Percentiles rank a stretch among this genome's conserved stretches.
Conservation (phyloP, 1,140 invertebrate genomes). For the Drosophila obscura region DNA sequence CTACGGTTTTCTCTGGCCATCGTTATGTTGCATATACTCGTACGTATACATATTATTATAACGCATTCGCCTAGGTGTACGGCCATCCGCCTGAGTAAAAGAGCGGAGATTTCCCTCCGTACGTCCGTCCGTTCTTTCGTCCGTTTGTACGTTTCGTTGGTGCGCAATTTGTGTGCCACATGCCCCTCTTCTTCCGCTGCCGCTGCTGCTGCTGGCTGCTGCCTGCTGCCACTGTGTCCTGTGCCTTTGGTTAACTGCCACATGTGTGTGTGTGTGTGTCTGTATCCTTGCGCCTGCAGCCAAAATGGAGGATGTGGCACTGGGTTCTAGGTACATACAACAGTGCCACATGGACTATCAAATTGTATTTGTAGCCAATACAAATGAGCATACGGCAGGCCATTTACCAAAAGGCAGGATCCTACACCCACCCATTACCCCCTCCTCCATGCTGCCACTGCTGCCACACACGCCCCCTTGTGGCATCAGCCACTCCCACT, state of each 20-base stretch:
- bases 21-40: constrained; percentile 51
- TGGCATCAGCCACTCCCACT: neutral
- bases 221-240: constrained; percentile 2
- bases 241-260: constrained; percentile 56
- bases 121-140: neutral
- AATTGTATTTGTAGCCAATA: constrained; percentile 82
- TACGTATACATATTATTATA: constrained; percentile 80
- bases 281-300: constrained; percentile 66
- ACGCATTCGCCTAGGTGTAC: constrained; percentile 79
- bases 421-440: constrained; percentile 32
- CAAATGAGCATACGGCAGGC: constrained; percentile 80
- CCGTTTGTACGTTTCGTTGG: constrained; percentile 15
- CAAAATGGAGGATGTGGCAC: constrained; percentile 6
- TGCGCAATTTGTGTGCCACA: constrained; percentile 53
- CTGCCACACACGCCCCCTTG: neutral
- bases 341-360: constrained; percentile 61
- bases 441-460: constrained; percentile 9
- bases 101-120: constrained; percentile 23
- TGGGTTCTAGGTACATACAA: constrained; percentile 1
- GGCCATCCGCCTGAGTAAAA: constrained; percentile 18
- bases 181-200: neutral
- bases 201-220: neutral
- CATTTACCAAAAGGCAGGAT: constrained; percentile 71
- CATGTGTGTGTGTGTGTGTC: constrained; percentile 43
- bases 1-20: constrained; percentile 52